Percentiles rank a stretch among this genome's conserved stretches.
phyloP scores from a whole-genome alignment of 1,140 invertebrate species.

The Procambarus virginalis region DNA sequence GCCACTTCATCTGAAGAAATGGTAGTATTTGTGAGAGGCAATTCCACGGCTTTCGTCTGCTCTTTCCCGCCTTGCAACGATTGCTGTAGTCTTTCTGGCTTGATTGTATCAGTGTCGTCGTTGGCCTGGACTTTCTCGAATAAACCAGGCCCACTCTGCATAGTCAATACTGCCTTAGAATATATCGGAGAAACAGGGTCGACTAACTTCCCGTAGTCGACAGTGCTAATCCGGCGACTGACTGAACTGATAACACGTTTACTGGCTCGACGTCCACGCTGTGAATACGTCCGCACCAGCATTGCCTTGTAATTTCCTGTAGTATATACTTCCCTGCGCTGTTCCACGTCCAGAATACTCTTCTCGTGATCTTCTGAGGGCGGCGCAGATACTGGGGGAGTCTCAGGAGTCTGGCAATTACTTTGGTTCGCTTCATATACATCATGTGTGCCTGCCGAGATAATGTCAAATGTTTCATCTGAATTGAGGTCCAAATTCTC shows the following conservation, averaged over 20 bases:
- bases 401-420: background rate
- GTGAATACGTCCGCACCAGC: conserved; percentile 43
- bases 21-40: background rate
- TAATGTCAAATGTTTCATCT: background rate
- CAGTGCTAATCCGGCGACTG: conserved; percentile 36
- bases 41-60: background rate
- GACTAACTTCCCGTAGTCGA: conserved; percentile 24
- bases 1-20: background rate
- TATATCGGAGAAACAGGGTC: conserved; percentile 46
- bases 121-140: conserved; percentile 13
- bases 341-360: background rate
- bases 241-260: conserved; percentile 42
- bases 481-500: background rate
- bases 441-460: background rate
- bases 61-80: background rate
- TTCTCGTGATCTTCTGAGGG: background rate
- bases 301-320: conserved; percentile 15
- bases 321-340: background rate
- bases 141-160: conserved; percentile 39
- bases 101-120: background rate
- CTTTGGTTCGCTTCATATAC: too few species aligned
- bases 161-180: conserved; percentile 49
- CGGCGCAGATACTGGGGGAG: background rate
- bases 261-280: conserved; percentile 39
- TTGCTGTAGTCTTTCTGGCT: background rate